Base-by-base conservation (phyloP, 2,797 vertebrate genomes). In the Mallotus villosus region DNA sequence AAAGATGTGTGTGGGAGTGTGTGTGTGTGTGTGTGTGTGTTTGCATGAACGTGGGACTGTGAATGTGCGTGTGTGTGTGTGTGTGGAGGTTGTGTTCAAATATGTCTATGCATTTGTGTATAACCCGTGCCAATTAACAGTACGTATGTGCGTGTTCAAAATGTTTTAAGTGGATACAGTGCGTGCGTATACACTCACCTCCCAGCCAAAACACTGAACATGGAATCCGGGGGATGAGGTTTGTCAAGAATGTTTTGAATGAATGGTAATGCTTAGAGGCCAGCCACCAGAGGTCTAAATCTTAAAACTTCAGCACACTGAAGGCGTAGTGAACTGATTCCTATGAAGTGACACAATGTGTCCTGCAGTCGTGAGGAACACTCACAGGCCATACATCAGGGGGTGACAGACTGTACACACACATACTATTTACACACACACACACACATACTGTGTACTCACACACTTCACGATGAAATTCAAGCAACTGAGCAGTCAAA, bases 371-470 rank as follows among this genome's bases (percentile, higher is more conserved):
- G 85, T 76, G 78, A 81, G 69, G 79, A 76, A 81, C 71, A 70
- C 69, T 87, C 88, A 82, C 77, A 85, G 78, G 81, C 78, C 80
- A 85, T 87, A 85, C 86, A 87, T 86, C 79, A 81, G 5, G 72
- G 76, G 82, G 74, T 81, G 78, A 84, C 77, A 21, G 41, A 46
- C 41, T 46, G 32, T 34, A 8, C 32, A 34, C 32, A 34, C 32
- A 34, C 32, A 34, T 1, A 8, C 32, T 34, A 34, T 46, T 46
- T 46, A 46, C 41, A 46, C 41, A 63, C 4, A 67, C 74, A 71
- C 62, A 71, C 32, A 63, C 73, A 64, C 41, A 68, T 32, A 22
- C n/a, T 64, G n/a, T 32, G 32, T 8, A n/a, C 25, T n/a, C 74
- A 79, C 78, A 70, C 71, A 69, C 37, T 65, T 11, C 4, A 65